A percentile compares a stretch with the other conserved stretches of the same genome.
These are phyloP conservation scores for Bubo blakistoni DNA, from an alignment of 2,113 vertebrate genomes.

Conservation along the genomic window DNA sequence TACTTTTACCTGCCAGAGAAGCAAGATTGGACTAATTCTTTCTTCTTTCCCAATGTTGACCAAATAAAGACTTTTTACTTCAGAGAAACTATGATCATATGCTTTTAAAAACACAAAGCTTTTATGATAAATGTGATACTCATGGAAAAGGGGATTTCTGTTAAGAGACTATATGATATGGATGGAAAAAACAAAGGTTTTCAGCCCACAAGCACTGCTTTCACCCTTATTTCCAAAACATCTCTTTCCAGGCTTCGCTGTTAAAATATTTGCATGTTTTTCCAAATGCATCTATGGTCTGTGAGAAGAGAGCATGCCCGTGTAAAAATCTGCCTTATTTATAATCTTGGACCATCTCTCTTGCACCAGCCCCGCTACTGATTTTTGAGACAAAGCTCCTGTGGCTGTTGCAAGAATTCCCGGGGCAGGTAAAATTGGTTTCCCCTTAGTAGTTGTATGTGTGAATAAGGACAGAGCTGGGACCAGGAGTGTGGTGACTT, in stretches of 20 bases:
- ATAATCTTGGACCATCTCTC: background rate
- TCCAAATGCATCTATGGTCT: background rate
- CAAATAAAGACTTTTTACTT: background rate
- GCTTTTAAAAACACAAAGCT: background rate
- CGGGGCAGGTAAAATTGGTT: background rate
- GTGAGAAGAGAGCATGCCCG: background rate
- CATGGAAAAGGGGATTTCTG: background rate
- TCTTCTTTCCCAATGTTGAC: background rate
- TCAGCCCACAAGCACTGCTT: background rate
- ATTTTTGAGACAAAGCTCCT: background rate
- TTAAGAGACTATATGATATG: background rate
- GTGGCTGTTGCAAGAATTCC: background rate
- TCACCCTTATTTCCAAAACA: background rate
- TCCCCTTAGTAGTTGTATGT: background rate
- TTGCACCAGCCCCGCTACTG: background rate
- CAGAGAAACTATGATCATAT: background rate
- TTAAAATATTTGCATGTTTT: background rate
- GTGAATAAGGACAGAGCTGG: background rate
- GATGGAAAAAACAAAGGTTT: background rate
- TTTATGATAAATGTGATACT: background rate
- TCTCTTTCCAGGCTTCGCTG: background rate
- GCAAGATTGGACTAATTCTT: background rate
- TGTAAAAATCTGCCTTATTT: background rate
- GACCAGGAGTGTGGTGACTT: background rate
- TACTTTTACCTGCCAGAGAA: background rate